Evolutionary conservation across 2,797 vertebrate genomes (phyloP), one percentile per base, ranked within the genome.

Genomic region (Balearica regulorum): DNA sequence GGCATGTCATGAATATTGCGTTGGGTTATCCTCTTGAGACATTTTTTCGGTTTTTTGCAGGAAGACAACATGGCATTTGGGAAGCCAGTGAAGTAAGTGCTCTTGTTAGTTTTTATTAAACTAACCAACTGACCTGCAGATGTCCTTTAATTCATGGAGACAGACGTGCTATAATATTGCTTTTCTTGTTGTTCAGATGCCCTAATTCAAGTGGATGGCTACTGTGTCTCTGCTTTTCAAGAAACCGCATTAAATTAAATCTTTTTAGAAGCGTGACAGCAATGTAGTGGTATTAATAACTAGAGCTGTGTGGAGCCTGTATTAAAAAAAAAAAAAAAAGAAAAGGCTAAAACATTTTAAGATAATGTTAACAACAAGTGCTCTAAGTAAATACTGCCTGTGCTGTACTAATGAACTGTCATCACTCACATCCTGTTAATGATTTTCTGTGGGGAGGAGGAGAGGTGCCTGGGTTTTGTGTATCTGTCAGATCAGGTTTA

Each of bases 31-130:
- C 62, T 78, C 69, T 54, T 91, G 66, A 97, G 54, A 87, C 22
- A 1, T 13, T 17, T 94, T 41, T 94, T 41, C 75, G 54, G 62
- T 73, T 82, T 89, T 78, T 87, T 62, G 21, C 94, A 99, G 99
- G 99, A 99, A 96, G 99, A 99, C 98, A 99, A 99, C 97, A 99
- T 99, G 99, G 99, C 99, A 10, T 99, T 99, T 97, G 99, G 99
- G 85, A 99, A 98, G 89, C 99, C 99, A 62, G 99, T 99, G 93
- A 99, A 99, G 99, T 99, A 98, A 98, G 99, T 98, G 93, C 58
- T 81, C 18, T 37, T 65, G 41, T 72, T 46, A 13, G 49, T 37
- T 62, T 73, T 68, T 71, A 6, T 57, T 31, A 11, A 79, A 21
- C 41, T 83, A 49, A 22, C 51, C 61, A 24, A 6, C 21, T 79